phyloP scores from a whole-genome alignment of 2,113 vertebrate species.

The Trinectes maculatus region DNA sequence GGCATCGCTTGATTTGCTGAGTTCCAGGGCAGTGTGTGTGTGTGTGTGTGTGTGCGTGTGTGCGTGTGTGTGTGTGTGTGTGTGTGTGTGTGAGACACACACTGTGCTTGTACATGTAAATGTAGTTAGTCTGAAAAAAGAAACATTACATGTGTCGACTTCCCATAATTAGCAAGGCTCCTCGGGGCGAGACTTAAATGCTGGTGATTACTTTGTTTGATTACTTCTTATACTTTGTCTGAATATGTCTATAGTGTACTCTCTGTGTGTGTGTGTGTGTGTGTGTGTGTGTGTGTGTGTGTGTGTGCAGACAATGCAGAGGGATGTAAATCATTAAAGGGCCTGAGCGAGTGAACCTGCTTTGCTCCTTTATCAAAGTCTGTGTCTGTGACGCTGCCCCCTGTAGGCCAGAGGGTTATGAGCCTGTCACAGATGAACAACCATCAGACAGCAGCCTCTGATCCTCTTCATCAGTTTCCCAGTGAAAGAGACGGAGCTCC shows the following conservation, averaged over 20 bases:
- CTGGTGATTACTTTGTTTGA: constrained; percentile 75
- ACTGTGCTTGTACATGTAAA: constrained; percentile 73
- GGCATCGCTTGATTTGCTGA: constrained; percentile 70
- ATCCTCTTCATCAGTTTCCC: too few relatives aligned
- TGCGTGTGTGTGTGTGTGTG: constrained; percentile 9
- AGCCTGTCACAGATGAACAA: constrained; percentile 51
- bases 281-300: not conserved
- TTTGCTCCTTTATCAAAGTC: constrained; percentile 53
- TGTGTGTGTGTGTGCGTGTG: not conserved
- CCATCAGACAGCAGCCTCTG: too few relatives aligned
- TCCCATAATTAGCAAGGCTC: constrained; percentile 69
- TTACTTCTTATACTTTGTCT: constrained; percentile 57
- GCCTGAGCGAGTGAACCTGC: constrained; percentile 11
- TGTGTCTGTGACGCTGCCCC: constrained; percentile 33
- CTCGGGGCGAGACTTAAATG: constrained; percentile 72
- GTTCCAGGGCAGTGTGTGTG: constrained; percentile 38
- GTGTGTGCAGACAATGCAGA: not conserved
- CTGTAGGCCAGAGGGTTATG: too few relatives aligned
- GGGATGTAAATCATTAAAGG: constrained; percentile 6
- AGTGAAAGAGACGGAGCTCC: too few relatives aligned
- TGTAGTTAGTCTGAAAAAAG: constrained; percentile 56
- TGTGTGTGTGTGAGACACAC: constrained; percentile 21
- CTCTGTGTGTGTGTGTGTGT: not conserved
- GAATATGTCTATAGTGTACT: not conserved
- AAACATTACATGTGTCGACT: constrained; percentile 69